Percentiles rank a stretch among this genome's conserved stretches.
These are phyloP conservation scores for Salvelinus namaycush DNA, from an alignment of 2,113 vertebrate genomes.

Conservation along the genomic window DNA sequence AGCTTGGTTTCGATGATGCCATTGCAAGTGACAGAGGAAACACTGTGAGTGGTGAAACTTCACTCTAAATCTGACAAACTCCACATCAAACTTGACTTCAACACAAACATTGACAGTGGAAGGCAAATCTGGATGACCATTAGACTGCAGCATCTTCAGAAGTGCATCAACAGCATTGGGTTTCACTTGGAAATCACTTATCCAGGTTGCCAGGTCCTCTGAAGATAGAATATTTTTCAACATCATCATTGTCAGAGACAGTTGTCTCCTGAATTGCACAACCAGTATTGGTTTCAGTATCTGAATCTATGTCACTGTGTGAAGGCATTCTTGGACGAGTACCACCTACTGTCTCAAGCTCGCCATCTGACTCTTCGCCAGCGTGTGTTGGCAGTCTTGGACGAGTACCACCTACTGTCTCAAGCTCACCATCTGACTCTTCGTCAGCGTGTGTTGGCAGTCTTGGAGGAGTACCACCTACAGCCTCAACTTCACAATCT, in stretches of 20 bases:
- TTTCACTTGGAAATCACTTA: conserved; percentile 12
- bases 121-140: conserved; percentile 11
- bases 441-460: no score
- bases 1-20: conserved; percentile 12
- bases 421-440: no score
- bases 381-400: no score
- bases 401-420: no score
- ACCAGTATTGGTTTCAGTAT: neutral
- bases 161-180: conserved; percentile 12
- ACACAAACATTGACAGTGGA: neutral
- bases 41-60: neutral
- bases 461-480: no score
- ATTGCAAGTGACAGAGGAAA: conserved; percentile 6
- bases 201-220: conserved; percentile 9
- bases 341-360: no score
- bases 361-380: no score
- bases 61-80: neutral
- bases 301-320: neutral
- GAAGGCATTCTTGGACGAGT: neutral
- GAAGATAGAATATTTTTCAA: neutral
- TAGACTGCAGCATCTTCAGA: neutral
- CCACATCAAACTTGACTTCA: neutral
- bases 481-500: no score
- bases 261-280: conserved; percentile 3
- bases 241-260: neutral